phyloP scores from a whole-genome alignment of 2,797 vertebrate species.

The Myotis daubentonii region DNA sequence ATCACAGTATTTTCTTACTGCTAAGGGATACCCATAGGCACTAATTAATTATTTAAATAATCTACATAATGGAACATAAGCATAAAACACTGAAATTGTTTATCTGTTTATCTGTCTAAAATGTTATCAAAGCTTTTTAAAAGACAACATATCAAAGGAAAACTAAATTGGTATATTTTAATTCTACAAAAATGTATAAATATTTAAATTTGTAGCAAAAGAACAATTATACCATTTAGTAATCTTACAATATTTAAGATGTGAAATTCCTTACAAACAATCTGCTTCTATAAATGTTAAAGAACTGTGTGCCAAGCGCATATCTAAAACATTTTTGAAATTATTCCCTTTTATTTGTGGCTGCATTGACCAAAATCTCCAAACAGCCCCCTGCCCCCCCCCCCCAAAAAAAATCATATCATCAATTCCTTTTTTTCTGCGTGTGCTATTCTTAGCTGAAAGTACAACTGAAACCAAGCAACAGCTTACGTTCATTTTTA shows the following conservation, averaged over 20 bases:
- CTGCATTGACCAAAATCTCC: not conserved
- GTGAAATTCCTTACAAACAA: conserved; percentile 63
- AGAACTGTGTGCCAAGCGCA: conserved; percentile 45
- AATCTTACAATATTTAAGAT: conserved; percentile 76
- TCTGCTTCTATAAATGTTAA: conserved; percentile 71
- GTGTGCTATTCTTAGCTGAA: conserved; percentile 59
- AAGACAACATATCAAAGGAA: conserved; percentile 72
- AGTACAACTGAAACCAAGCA: conserved; percentile 41
- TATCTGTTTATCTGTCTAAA: conserved; percentile 44
- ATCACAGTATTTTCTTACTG: conserved; percentile 32
- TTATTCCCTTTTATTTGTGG: not conserved
- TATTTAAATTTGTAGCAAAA: conserved; percentile 83
- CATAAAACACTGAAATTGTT: conserved; percentile 33
- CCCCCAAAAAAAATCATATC: not conserved
- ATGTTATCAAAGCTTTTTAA: conserved; percentile 20
- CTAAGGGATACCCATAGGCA: conserved; percentile 11
- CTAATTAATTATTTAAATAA: conserved; percentile 53
- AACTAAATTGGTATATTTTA: conserved; percentile 84
- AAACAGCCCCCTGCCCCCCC: not conserved
- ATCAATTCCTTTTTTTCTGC: not conserved
- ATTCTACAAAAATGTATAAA: conserved; percentile 86
- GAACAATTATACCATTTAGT: conserved; percentile 73
- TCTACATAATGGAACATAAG: conserved; percentile 42
- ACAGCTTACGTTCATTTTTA: conserved; percentile 22
- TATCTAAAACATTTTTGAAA: conserved; percentile 51